A percentile compares a stretch with the other conserved stretches of the same genome.
These are phyloP conservation scores for Limosa lapponica DNA, from an alignment of 2,797 vertebrate species.

Conservation along the genomic window DNA sequence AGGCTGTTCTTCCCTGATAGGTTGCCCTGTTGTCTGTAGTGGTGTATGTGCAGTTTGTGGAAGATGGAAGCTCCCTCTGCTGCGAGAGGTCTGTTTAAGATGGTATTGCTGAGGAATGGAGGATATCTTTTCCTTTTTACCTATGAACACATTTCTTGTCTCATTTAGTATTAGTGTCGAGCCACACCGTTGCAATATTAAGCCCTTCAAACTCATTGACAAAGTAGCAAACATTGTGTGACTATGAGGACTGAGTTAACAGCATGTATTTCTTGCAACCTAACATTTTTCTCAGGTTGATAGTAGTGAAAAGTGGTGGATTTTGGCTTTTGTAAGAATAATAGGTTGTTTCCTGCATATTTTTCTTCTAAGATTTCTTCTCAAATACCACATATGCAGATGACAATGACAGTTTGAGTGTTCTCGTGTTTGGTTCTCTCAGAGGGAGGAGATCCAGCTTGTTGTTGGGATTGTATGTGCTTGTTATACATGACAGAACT, in stretches of 20 bases:
- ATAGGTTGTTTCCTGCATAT: not conserved
- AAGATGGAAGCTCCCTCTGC: not conserved
- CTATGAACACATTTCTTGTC: not conserved
- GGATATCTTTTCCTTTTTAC: not conserved
- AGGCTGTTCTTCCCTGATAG: not conserved
- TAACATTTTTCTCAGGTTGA: not conserved
- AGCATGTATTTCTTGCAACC: not conserved
- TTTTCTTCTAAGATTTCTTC: not conserved
- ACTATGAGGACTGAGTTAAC: not conserved
- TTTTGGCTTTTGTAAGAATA: not conserved
- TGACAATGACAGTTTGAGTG: not conserved
- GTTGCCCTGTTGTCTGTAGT: not conserved
- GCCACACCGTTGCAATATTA: not conserved
- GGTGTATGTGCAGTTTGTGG: not conserved
- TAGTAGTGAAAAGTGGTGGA: not conserved
- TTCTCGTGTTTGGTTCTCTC: not conserved
- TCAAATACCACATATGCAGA: not conserved
- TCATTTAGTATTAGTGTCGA: not conserved
- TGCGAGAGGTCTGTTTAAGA: not conserved
- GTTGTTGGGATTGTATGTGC: not conserved
- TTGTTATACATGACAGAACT: not conserved
- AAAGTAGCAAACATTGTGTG: not conserved
- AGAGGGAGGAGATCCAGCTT: not conserved
- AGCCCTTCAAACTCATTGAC: not conserved
- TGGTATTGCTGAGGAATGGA: not conserved